Evolutionary conservation across 2,797 vertebrate species (phyloP), one percentile per base, ranked within the genome.

Genomic region (Acestrorhynchus altus): DNA sequence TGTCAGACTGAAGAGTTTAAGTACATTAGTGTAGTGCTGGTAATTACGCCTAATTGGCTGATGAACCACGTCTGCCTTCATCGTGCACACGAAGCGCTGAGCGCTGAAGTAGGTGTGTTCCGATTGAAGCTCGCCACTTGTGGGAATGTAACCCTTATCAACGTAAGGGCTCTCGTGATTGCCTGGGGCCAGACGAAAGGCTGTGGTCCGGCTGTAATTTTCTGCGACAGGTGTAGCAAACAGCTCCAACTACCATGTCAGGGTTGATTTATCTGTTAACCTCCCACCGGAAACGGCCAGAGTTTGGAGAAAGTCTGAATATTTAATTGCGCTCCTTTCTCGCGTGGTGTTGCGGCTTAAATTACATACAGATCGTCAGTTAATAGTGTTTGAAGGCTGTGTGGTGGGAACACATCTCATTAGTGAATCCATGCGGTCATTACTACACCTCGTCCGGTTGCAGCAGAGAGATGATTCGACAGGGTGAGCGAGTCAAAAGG

Each of bases 31-130:
- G 72, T 60, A 79, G 49, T 59, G n/a, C 63, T 16, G 60, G 60
- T 67, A 31, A 74, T 74, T 67, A 68, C 20, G 18, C 47, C 26
- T 84, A 75, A 77, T 64, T 74, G 75, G 65, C 68, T 59, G 74
- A 80, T 76, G 68, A 71, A 69, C 63, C 47, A 64, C 31, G 4
- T 65, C 49, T 54, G 26, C 22, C 60, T 40, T 71, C 31, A 56
- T 72, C 68, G 47, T 40, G 46, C 46, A 16, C 51, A 24, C 49
- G 72, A 64, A 77, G 47, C 46, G 13, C 11, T 18, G 22, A 63
- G 16, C 13, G 4, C 28, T 83, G 46, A 78, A 81, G 67, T 72
- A 71, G 66, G 18, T 47, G 35, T 46, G 51, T 70, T 59, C 73
- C 77, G 49, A 67, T 77, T 54, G 57, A 74, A 76, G 20, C 20